Evolutionary conservation across 1,140 invertebrate species (phyloP).

Genomic region (Scylla paramamosain): DNA sequence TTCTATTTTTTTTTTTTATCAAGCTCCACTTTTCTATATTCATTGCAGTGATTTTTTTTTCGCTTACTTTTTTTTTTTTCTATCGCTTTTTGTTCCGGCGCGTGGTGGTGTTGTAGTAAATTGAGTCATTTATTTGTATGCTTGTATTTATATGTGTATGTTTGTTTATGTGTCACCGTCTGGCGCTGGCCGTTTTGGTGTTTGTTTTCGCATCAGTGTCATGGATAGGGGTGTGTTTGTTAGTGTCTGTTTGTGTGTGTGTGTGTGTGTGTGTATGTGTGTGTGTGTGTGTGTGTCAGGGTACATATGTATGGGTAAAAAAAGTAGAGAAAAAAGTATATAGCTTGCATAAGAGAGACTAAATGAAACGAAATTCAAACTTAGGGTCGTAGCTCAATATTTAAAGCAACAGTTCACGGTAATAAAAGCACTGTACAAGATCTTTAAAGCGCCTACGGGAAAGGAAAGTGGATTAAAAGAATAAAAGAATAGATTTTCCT

Average conservation of each 20-base stretch:
- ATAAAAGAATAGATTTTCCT: too few relatives aligned
- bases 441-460: too few relatives aligned
- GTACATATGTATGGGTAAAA: background rate
- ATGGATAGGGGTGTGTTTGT: background rate
- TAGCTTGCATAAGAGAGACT: background rate
- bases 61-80: background rate
- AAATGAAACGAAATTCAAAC: too few relatives aligned
- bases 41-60: background rate
- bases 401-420: too few relatives aligned
- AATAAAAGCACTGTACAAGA: too few relatives aligned
- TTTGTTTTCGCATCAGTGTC: background rate
- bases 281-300: background rate
- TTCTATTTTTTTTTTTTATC: background rate
- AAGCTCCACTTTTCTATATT: background rate
- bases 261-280: background rate
- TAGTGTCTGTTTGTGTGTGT: background rate
- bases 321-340: too few relatives aligned
- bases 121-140: background rate
- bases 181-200: background rate
- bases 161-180: background rate
- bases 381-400: too few relatives aligned
- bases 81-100: too few relatives aligned
- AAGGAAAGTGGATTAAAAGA: too few relatives aligned
- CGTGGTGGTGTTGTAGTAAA: background rate
- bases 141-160: background rate